Percentiles rank a stretch among this genome's conserved stretches.
phyloP scores from a whole-genome alignment of 1,140 invertebrate species.

The Medauroidea extradentata region DNA sequence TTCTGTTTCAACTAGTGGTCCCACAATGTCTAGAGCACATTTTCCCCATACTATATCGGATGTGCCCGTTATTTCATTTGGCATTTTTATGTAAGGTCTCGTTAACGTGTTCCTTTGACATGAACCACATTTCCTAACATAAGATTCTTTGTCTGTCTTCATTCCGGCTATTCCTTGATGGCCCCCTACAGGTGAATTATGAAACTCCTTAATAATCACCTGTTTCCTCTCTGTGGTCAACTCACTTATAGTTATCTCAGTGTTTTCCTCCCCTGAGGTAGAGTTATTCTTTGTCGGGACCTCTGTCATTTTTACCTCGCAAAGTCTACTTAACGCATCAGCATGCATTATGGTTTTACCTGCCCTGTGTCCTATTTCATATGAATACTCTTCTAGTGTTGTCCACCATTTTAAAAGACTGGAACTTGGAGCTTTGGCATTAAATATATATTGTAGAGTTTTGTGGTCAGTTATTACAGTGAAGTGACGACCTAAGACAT shows the following conservation, averaged over 20 bases:
- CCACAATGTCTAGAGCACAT: too few relatives aligned
- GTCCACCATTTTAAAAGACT: slow-evolving; percentile 35
- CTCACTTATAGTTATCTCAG: background rate
- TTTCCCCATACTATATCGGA: background rate
- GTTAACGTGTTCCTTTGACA: slow-evolving; percentile 16
- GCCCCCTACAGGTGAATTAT: slow-evolving; percentile 17
- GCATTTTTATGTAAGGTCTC: slow-evolving; percentile 1
- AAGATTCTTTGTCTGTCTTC: background rate
- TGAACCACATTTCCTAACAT: slow-evolving; percentile 5
- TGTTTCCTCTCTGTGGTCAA: background rate
- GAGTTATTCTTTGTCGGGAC: too few relatives aligned
- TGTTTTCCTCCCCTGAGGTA: too few relatives aligned
- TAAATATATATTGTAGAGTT: slow-evolving; percentile 33
- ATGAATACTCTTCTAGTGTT: background rate
- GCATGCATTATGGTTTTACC: too few relatives aligned
- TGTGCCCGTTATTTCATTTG: background rate
- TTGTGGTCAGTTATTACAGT: slow-evolving; percentile 40
- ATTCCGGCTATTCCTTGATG: slow-evolving; percentile 12
- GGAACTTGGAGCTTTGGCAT: slow-evolving; percentile 30
- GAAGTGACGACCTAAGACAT: slow-evolving; percentile 39
- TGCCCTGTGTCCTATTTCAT: background rate
- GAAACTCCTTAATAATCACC: slow-evolving; percentile 3
- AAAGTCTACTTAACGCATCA: background rate
- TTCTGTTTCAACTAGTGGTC: too few relatives aligned
- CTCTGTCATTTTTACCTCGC: background rate